These are phyloP conservation scores for Brachirus orientalis DNA, from an alignment of 2,113 vertebrate genomes.

Conservation along the genomic window DNA sequence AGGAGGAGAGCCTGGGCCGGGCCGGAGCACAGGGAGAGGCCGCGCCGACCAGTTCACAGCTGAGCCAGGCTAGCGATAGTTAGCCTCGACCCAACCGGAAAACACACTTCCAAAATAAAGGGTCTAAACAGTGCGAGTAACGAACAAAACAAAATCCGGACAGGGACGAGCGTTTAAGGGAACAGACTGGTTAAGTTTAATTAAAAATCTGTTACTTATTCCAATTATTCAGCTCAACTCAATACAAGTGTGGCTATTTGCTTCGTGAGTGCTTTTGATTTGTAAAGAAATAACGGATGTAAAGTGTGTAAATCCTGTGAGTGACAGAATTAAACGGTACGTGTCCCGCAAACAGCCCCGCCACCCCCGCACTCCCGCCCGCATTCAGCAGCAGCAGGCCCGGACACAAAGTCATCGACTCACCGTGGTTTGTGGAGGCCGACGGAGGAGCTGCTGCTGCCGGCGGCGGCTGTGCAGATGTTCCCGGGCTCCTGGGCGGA, in stretches of 20 bases:
- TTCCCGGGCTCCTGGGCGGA: slow-evolving; percentile 33
- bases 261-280: not conserved
- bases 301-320: rapidly evolving
- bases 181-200: too few species aligned
- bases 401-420: slow-evolving; percentile 14
- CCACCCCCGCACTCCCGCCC: slow-evolving; percentile 80
- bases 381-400: slow-evolving; percentile 67
- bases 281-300: slow-evolving; percentile 22
- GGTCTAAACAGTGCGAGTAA: rapidly evolving
- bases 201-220: too few species aligned
- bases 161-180: too few species aligned
- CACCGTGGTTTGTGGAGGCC: slow-evolving; percentile 52
- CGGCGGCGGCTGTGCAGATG: slow-evolving; percentile 8
- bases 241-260: too few species aligned
- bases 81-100: slow-evolving; percentile 10
- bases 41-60: slow-evolving; percentile 28
- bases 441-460: slow-evolving; percentile 37
- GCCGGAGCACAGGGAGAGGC: not conserved
- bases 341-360: slow-evolving; percentile 75
- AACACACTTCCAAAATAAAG: slow-evolving; percentile 25
- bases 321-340: slow-evolving; percentile 11
- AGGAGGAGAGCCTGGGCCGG: not conserved
- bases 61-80: slow-evolving; percentile 3
- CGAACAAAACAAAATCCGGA: too few species aligned
- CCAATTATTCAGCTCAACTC: too few species aligned